phyloP scores from a whole-genome alignment of 2,888 invertebrate genomes.

The Trachelus troglodyta region DNA sequence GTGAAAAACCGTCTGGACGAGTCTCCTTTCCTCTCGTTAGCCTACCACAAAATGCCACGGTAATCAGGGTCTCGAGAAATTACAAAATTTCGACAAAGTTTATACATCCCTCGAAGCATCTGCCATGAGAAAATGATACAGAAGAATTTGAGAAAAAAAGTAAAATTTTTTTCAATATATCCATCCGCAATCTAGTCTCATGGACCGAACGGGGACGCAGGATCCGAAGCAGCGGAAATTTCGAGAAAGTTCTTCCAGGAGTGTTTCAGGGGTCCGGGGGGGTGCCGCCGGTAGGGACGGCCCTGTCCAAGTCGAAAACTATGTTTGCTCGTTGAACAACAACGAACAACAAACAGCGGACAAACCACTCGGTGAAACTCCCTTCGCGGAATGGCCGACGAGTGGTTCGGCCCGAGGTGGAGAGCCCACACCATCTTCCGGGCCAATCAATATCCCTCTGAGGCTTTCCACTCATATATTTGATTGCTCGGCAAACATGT shows the following conservation, averaged over 20 bases:
- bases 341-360: constrained; percentile 56
- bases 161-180: neutral
- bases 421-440: neutral
- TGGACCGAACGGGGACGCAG: neutral
- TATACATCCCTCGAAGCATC: too few species aligned
- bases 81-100: neutral
- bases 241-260: neutral
- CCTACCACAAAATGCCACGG: neutral
- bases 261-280: neutral
- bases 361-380: constrained; percentile 44
- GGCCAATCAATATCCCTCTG: constrained; percentile 55
- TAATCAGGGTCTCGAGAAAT: neutral
- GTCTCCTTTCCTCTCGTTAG: neutral
- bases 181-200: neutral
- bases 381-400: constrained; percentile 41
- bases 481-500: constrained; percentile 65
- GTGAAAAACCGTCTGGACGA: neutral
- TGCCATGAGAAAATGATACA: neutral
- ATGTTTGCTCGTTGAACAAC: constrained; percentile 57
- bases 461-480: constrained; percentile 65
- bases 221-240: neutral
- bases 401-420: constrained; percentile 38
- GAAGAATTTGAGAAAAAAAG: neutral
- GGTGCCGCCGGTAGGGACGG: neutral
- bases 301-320: constrained; percentile 45